Evolutionary conservation across 2,888 invertebrate species (phyloP), one percentile per base, ranked within the genome.

Genomic region (Sympetrum striolatum): DNA sequence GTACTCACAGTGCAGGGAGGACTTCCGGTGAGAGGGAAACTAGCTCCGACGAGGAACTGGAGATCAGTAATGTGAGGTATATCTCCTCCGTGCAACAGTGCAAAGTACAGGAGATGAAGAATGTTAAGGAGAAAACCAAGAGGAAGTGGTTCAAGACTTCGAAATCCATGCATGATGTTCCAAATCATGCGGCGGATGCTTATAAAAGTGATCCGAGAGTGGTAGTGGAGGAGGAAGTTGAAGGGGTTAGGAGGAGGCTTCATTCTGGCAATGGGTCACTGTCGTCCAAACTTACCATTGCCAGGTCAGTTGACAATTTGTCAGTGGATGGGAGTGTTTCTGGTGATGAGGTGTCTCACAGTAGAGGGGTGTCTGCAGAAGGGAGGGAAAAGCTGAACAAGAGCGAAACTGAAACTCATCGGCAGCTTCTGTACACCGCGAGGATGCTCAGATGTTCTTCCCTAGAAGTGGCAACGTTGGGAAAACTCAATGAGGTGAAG

Each of bases 401-500:
- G 31, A 31, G 10, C 14, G 73, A 73, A 25, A 31, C 14, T 2
- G 73, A 73, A 31, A 73, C 73, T 0, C 73, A 73, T 22, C 53
- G 60, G 64, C 86, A 86, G 60, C 37, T 86, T 22, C 37, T 86
- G 60, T 86, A 86, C 86, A 86, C 86, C 5, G 86, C 86, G 4
- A 35, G 86, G 22, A 86, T 86, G 86, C n/a, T 86, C 37, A 60
- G 86, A 60, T 86, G 86, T 18, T 86, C 86, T 0, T 86, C 86
- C 15, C 60, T 86, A 22, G 86, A 86, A 37, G 86, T 86, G 37
- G 86, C 86, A 31, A 86, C 60, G 1, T 22, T 86, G 60, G 86
- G 37, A 10, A 86, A 86, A 60, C 60, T 58, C 22, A 60, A 31
- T n/a, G 86, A 86, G 37, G 91, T 39, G 91, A 92, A 90, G 91